Evolutionary conservation across 2,888 invertebrate species (phyloP).

Genomic region (Pterostichus niger): DNA sequence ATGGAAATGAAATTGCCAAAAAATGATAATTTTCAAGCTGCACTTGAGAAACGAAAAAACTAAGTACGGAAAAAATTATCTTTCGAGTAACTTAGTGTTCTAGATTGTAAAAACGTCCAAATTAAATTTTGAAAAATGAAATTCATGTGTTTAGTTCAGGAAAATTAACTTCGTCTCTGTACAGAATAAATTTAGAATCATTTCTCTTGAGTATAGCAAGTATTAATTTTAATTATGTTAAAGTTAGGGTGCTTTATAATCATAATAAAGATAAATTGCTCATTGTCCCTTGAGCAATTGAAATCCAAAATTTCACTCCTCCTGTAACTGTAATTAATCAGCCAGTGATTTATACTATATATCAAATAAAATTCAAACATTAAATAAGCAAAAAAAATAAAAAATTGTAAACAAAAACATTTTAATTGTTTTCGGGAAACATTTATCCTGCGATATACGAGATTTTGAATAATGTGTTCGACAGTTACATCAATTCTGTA

Average conservation of each 20-base stretch:
- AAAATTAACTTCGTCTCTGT: too few species aligned
- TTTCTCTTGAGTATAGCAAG: neutral
- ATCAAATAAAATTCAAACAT: constrained; percentile 34
- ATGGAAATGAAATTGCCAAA: too few species aligned
- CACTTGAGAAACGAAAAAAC: too few species aligned
- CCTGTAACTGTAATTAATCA: neutral
- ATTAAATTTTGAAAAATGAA: too few species aligned
- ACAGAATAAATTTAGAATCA: neutral
- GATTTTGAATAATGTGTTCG: constrained; percentile 12
- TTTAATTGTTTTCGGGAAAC: constrained; percentile 4
- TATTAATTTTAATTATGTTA: constrained; percentile 41
- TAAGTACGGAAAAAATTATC: too few species aligned
- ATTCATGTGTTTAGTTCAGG: too few species aligned
- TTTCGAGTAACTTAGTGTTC: too few species aligned
- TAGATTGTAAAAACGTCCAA: too few species aligned
- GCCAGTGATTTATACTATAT: constrained; percentile 5
- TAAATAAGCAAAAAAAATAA: neutral
- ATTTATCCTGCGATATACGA: neutral
- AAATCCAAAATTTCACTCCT: constrained; percentile 19
- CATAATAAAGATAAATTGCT: constrained; percentile 30
- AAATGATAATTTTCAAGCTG: too few species aligned
- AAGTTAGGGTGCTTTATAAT: constrained; percentile 23
- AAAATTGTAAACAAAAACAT: neutral
- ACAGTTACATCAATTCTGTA: constrained; percentile 17
- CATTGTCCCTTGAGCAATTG: constrained; percentile 38